Conservation (phyloP, 1,140 invertebrate genomes). For the Zaprionus camerounensis region DNA sequence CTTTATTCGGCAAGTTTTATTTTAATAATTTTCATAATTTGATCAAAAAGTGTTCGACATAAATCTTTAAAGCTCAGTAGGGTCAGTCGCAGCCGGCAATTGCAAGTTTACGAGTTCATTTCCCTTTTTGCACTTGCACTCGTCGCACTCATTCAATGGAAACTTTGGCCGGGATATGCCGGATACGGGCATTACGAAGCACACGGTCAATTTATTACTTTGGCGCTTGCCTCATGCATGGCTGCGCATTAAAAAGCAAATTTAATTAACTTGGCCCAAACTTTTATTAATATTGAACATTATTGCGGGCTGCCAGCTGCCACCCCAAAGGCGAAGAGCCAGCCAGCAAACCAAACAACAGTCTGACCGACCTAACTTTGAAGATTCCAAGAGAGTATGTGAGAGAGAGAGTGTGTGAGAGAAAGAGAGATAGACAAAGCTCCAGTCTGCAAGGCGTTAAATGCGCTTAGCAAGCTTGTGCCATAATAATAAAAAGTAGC, state of each 20-base stretch:
- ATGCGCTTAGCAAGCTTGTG: conserved; percentile 71
- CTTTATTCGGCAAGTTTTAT: background rate
- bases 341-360: background rate
- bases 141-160: no score
- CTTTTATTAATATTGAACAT: conserved; percentile 81
- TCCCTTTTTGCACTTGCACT: background rate
- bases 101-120: conserved; percentile 38
- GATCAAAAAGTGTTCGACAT: conserved; percentile 8
- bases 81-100: conserved; percentile 2
- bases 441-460: conserved; percentile 45
- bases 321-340: background rate
- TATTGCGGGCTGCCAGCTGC: conserved; percentile 57
- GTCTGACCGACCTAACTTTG: conserved; percentile 6
- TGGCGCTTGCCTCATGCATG: conserved; percentile 72
- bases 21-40: background rate
- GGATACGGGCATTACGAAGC: conserved; percentile 62
- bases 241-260: conserved; percentile 79
- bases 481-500: conserved; percentile 76
- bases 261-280: conserved; percentile 81
- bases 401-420: background rate
- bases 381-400: background rate
- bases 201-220: conserved; percentile 77
- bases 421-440: background rate
- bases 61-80: conserved; percentile 20
- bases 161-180: conserved; percentile 25